phyloP scores from a whole-genome alignment of 2,113 vertebrate genomes.

The Dicaeum eximium region DNA sequence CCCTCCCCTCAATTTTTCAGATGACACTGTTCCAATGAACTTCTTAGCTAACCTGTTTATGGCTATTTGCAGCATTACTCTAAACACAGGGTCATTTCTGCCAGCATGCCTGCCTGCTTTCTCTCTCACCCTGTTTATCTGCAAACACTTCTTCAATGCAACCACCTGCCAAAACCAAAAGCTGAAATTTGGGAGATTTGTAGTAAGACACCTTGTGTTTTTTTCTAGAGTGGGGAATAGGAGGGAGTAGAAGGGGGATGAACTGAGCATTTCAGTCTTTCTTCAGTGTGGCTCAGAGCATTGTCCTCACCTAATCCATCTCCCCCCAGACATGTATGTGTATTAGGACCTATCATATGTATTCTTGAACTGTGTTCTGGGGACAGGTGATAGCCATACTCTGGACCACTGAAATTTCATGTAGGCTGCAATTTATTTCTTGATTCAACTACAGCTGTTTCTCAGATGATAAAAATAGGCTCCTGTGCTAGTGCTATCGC shows the following conservation, averaged over 20 bases:
- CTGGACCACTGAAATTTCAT: constrained; percentile 20
- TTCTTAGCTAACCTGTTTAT: neutral
- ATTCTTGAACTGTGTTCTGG: neutral
- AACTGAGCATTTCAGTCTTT: neutral
- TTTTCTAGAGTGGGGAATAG: neutral
- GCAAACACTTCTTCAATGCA: neutral
- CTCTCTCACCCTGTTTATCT: neutral
- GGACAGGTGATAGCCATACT: neutral
- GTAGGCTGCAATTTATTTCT: constrained; percentile 13
- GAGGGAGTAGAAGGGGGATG: neutral
- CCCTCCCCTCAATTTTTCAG: neutral
- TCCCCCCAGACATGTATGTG: neutral
- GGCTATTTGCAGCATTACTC: neutral
- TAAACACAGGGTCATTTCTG: neutral
- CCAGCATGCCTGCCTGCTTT: neutral
- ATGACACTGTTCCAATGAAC: neutral
- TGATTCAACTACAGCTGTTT: constrained; percentile 38
- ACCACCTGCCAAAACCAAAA: neutral
- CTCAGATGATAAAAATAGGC: constrained; percentile 37
- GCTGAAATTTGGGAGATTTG: neutral
- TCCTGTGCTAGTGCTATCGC: neutral
- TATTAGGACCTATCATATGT: neutral
- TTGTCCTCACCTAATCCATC: neutral
- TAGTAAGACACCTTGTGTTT: neutral
- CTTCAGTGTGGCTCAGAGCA: neutral